These are phyloP conservation scores for Oxycera nigricornis DNA, from an alignment of 2,888 invertebrate genomes.

Conservation along the genomic window DNA sequence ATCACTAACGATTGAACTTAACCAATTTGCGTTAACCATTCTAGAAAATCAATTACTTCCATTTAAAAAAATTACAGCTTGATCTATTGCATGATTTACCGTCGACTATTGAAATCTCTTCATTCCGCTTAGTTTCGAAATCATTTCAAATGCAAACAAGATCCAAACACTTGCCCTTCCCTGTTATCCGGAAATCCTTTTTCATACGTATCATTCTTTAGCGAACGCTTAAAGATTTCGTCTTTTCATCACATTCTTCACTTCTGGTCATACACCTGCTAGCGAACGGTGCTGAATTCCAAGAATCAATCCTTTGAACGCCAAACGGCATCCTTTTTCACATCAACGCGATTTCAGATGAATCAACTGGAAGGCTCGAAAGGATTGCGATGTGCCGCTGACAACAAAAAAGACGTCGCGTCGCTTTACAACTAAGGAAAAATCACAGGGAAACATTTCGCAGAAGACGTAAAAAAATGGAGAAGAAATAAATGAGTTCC, in stretches of 20 bases:
- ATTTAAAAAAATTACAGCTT: too few species aligned
- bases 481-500: constrained; percentile 17
- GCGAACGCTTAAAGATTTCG: neutral
- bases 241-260: neutral
- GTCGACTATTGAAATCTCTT: too few species aligned
- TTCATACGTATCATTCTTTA: neutral
- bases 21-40: too few species aligned
- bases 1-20: too few species aligned
- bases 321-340: neutral
- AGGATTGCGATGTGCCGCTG: neutral
- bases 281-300: neutral
- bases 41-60: too few species aligned
- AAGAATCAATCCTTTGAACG: constrained; percentile 20
- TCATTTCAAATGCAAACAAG: neutral
- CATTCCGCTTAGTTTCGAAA: neutral
- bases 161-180: neutral
- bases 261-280: constrained; percentile 12
- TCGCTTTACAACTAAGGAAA: neutral
- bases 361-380: constrained; percentile 4
- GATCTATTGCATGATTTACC: too few species aligned
- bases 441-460: neutral
- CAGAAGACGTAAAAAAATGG: neutral
- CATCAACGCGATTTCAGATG: neutral
- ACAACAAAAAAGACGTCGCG: neutral
- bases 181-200: neutral